Conservation (phyloP, 2,113 vertebrate genomes). For the Spizaetus ornatus region DNA sequence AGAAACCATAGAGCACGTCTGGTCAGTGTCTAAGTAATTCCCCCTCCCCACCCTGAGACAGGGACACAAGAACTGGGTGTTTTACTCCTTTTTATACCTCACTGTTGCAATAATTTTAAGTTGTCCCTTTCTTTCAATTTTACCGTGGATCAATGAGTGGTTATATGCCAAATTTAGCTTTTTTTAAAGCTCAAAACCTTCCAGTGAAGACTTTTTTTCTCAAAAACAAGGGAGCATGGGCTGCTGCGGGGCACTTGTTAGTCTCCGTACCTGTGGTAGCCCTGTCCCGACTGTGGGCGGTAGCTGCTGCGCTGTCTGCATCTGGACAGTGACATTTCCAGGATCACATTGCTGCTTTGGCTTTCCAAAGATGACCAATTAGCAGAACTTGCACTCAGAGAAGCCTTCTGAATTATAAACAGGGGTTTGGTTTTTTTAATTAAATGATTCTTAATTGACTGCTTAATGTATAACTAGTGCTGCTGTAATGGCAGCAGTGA, state of each 20-base stretch:
- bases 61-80: not conserved
- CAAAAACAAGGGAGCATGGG: not conserved
- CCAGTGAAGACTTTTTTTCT: not conserved
- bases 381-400: not conserved
- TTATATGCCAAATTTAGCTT: not conserved
- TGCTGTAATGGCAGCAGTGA: not conserved
- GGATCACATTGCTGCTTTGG: not conserved
- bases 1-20: not conserved
- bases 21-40: not conserved
- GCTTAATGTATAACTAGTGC: not conserved
- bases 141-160: not conserved
- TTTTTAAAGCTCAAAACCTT: not conserved
- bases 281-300: not conserved
- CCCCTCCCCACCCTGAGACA: too few species aligned
- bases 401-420: not conserved
- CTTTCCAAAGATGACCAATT: not conserved
- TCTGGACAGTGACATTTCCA: accelerated
- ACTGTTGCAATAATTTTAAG: not conserved
- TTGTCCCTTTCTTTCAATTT: not conserved
- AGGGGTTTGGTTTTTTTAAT: not conserved
- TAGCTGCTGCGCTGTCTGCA: not conserved
- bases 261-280: not conserved
- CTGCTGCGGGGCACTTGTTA: not conserved
- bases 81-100: conserved; percentile 6
- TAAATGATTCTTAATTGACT: not conserved